Conservation (phyloP, 2,888 invertebrate genomes). For the Dasysyrphus tricinctus region DNA sequence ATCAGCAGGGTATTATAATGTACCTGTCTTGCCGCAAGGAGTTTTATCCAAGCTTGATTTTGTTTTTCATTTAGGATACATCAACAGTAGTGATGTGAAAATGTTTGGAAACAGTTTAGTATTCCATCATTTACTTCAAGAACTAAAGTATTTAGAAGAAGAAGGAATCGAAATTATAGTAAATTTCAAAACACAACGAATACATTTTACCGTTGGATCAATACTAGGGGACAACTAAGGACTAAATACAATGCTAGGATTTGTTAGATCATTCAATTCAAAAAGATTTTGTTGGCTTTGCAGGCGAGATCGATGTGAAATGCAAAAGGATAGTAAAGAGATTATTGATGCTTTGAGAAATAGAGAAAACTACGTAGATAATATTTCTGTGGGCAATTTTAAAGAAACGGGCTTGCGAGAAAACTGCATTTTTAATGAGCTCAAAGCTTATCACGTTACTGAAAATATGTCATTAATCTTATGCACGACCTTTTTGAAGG, state of each 20-base stretch:
- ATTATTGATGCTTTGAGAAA: slow-evolving; percentile 42
- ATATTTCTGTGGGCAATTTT: slow-evolving; percentile 50
- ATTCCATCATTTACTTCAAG: slow-evolving; percentile 43
- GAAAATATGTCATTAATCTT: slow-evolving; percentile 66
- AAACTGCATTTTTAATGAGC: slow-evolving; percentile 56
- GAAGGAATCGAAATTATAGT: slow-evolving; percentile 31
- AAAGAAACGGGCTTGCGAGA: slow-evolving; percentile 67
- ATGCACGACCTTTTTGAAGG: slow-evolving; percentile 76
- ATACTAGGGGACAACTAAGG: slow-evolving; percentile 24
- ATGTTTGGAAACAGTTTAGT: slow-evolving; percentile 26
- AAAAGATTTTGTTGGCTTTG: slow-evolving; percentile 22
- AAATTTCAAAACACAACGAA: not conserved
- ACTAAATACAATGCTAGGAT: slow-evolving; percentile 20
- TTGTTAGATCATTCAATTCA: too few species aligned
- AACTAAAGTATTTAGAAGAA: slow-evolving; percentile 28
- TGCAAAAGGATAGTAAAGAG: slow-evolving; percentile 15
- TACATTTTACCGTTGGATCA: slow-evolving; percentile 28
- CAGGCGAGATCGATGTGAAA: slow-evolving; percentile 23
- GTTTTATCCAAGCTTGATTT: slow-evolving; percentile 17
- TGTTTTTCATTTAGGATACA: slow-evolving; percentile 35
- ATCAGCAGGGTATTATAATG: slow-evolving; percentile 9
- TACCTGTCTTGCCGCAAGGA: slow-evolving; percentile 35
- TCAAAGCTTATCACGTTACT: slow-evolving; percentile 66
- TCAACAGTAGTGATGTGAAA: slow-evolving; percentile 32
- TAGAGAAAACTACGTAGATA: slow-evolving; percentile 59